Percentiles rank a stretch among this genome's conserved stretches.
Evolutionary conservation across 2,797 vertebrate species (phyloP).

Genomic region (Semotilus atromaculatus): DNA sequence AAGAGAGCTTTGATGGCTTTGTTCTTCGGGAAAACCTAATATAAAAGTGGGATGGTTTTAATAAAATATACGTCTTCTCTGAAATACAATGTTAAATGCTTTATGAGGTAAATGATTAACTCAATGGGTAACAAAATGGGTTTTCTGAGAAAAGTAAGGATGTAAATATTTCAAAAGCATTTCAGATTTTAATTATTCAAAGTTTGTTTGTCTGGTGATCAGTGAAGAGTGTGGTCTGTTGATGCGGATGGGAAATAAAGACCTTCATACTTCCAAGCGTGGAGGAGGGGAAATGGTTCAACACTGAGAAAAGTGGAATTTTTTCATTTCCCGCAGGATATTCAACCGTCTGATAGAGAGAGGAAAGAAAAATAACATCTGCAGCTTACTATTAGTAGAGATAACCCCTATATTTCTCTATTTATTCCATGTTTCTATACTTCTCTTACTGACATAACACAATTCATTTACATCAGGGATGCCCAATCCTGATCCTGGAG

Average conservation of each 20-base stretch:
- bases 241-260: conserved; percentile 31
- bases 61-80: background rate
- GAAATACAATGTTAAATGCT: conserved; percentile 4
- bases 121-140: background rate
- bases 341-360: conserved; percentile 29
- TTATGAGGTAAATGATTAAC: conserved; percentile 17
- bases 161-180: conserved; percentile 25
- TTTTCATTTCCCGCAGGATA: conserved; percentile 48
- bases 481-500: background rate
- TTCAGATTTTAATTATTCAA: conserved; percentile 29
- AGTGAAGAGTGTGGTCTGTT: conserved; percentile 11
- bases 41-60: background rate
- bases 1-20: conserved; percentile 4
- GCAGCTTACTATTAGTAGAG: background rate
- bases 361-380: conserved; percentile 45
- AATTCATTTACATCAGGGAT: conserved; percentile 13
- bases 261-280: conserved; percentile 14
- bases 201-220: conserved; percentile 18
- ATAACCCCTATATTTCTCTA: background rate
- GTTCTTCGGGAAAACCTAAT: background rate
- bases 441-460: conserved; percentile 58
- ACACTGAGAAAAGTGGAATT: conserved; percentile 39
- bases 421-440: background rate
- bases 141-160: background rate
- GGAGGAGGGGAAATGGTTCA: conserved; percentile 34